Conservation (phyloP, 2,797 vertebrate species). For the Danio tinwini region DNA sequence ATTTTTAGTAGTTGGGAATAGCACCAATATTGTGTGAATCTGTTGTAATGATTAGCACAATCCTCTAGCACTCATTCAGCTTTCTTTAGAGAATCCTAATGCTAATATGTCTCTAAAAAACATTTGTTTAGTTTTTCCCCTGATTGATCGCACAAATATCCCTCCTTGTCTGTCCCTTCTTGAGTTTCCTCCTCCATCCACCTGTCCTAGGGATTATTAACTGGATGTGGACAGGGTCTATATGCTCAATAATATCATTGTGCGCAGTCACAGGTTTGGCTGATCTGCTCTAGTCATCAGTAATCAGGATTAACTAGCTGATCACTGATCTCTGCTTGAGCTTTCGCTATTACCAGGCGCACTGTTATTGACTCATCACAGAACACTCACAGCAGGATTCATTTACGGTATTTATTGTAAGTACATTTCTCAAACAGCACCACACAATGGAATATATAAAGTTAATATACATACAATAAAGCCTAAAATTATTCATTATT, state of each 20-base stretch:
- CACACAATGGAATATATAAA: no score
- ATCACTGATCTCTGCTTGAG: neutral
- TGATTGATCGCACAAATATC: neutral
- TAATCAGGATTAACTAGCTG: conserved; percentile 14
- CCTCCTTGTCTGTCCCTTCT: neutral
- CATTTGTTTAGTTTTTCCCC: neutral
- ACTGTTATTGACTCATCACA: neutral
- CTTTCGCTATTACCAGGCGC: neutral
- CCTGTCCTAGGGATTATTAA: neutral
- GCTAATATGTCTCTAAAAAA: neutral
- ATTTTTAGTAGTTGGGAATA: conserved; percentile 57
- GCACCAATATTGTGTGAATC: conserved; percentile 20
- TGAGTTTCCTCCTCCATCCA: neutral
- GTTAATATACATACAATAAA: no score
- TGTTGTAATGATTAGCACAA: neutral
- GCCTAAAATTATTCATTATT: no score
- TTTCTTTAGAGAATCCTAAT: neutral
- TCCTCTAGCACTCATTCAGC: neutral
- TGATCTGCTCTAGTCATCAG: neutral
- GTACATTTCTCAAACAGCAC: no score
- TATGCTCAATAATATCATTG: neutral
- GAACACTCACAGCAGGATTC: no score
- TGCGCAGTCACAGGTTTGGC: neutral
- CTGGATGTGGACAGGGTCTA: neutral
- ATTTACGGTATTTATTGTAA: no score